Evolutionary conservation across 2,797 vertebrate genomes (phyloP), one percentile per base, ranked within the genome.

Genomic region (Linurgus olivaceus): DNA sequence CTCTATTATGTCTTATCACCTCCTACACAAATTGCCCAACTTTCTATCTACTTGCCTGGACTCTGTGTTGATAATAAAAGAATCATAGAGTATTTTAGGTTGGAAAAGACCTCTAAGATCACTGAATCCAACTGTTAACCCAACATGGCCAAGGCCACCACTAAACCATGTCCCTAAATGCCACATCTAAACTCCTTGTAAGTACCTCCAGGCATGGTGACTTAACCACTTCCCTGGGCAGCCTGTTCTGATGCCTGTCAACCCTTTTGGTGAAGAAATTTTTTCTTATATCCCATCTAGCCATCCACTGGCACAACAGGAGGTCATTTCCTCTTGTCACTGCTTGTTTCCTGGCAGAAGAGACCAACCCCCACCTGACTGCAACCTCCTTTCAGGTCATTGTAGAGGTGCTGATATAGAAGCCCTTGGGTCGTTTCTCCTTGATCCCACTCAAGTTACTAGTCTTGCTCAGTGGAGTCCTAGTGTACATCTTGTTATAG

Each of bases 361-460:
- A 29, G 7, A 20, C 25, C 3, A 16, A 50, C 9, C 3, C 4
- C 14, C 16, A 21, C 13, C 16, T 71, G 7, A 0, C 15, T 11
- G 9, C 38, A 33, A 5, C 16, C 29, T 71, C 38, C 19, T 45
- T 33, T 76, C 17, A 33, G 31, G 21, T n/a, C n/a, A 9, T 15
- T 58, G 11, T 28, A 42, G 44, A 67, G 31, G 40, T 42, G 40
- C 17, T 42, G 1, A 63, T 55, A 18, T 8, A 44, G 6, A 66
- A 72, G 14, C 17, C 24, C 11, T 67, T 86, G 16, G 10, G 17
- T 48, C 1, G 35, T 74, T 90, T 71, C 24, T 15, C 8, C 45
- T 42, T 71, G n/a, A 57, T 17, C 7, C 11, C 5, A 24, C 29
- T 26, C 25, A 63, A 76, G 28, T 52, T 79, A 19, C 19, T 72